Base-by-base conservation (phyloP, 2,888 invertebrate genomes). In the Plusia festucae region DNA sequence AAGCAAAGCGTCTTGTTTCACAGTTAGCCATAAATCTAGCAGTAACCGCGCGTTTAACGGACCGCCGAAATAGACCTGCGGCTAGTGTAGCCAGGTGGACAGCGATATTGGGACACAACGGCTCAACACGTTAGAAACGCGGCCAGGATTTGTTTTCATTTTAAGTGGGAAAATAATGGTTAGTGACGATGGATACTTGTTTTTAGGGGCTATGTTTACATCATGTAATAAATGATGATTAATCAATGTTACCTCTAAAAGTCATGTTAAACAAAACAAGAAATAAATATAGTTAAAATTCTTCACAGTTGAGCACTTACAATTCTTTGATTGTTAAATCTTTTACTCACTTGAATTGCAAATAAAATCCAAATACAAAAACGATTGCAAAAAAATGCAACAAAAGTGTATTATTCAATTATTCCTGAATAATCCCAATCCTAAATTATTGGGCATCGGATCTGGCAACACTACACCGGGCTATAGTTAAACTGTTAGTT, bases 21-120 rank as follows among this genome's bases (percentile, higher is more conserved):
- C 85, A 84, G 86, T 83, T 75, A 70, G 79, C 76, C 82, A 83
- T 89, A 88, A 90, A 89, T 89, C 85, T 87, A 83, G 77, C 78
- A 79, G 83, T 85, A 88, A 85, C 84, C 84, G 81, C 78, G 82
- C 79, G 78, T 78, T 81, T 76, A 78, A 80, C 80, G 73, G 64
- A 46, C 61, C 18, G 75, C 70, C 73, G 65, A 81, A 77, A 81
- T 81, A 81, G 73, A 77, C 52, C 58, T 61, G 67, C 49, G 58
- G 60, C 53, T 72, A 73, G 65, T 55, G 76, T 62, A 63, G 56
- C 80, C 80, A 79, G 54, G 55, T 70, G 62, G 52, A 32, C 24
- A 27, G 6, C 11, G 18, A 27, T 60, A 59, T 56, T 24, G 22
- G 66, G 69, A 76, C 60, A 34, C 16, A 4, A n/a, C 32, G n/a